Conservation (phyloP, 2,888 invertebrate species). For the Bibio marci region DNA sequence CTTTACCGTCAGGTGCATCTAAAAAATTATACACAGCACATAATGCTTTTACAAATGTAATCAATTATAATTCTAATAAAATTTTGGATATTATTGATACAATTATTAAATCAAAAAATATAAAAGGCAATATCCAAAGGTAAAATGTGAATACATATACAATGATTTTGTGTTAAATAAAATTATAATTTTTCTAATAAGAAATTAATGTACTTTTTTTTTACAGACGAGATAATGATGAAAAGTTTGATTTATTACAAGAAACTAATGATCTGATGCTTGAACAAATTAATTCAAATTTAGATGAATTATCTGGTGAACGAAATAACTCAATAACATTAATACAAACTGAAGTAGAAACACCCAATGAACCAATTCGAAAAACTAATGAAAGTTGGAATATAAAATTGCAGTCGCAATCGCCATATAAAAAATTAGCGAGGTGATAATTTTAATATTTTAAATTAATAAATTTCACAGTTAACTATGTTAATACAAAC, state of each 20-base stretch:
- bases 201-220: background rate
- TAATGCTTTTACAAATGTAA: slow-evolving; percentile 49
- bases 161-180: too few relatives aligned
- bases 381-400: slow-evolving; percentile 37
- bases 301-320: slow-evolving; percentile 50
- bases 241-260: slow-evolving; percentile 56
- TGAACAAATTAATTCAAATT: slow-evolving; percentile 57
- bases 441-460: background rate
- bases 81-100: slow-evolving; percentile 41
- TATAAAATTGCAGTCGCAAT: slow-evolving; percentile 12
- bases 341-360: slow-evolving; percentile 25
- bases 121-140: slow-evolving; percentile 37
- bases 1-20: slow-evolving; percentile 50
- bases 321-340: slow-evolving; percentile 33
- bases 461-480: too few relatives aligned
- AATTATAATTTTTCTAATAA: background rate
- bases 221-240: slow-evolving; percentile 35
- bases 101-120: slow-evolving; percentile 35
- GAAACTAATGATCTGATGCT: slow-evolving; percentile 72
- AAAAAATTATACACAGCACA: slow-evolving; percentile 62
- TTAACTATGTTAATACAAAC: too few relatives aligned
- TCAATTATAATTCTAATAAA: slow-evolving; percentile 43
- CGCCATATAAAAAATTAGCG: slow-evolving; percentile 13
- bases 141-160: too few relatives aligned
- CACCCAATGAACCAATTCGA: slow-evolving; percentile 5